A percentile compares a stretch with the other conserved stretches of the same genome.
phyloP scores from a whole-genome alignment of 1,140 invertebrate species.

The Bicyclus anynana region DNA sequence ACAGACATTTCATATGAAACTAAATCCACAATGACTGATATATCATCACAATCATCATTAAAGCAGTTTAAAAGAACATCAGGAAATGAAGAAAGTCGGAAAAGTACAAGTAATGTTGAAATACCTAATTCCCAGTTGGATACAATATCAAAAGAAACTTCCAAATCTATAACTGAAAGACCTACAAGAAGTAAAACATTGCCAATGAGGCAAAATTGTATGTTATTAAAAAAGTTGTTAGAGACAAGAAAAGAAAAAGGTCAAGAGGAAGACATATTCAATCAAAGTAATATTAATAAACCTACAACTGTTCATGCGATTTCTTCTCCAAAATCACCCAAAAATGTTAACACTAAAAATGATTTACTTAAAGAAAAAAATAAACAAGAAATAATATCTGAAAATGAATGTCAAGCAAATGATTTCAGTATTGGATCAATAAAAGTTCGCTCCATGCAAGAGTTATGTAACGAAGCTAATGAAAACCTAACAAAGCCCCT shows the following conservation, averaged over 20 bases:
- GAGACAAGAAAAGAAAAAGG: conserved; percentile 48
- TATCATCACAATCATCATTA: background rate
- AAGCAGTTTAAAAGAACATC: conserved; percentile 1
- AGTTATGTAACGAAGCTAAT: conserved; percentile 45
- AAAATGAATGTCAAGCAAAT: conserved; percentile 15
- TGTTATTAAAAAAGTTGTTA: conserved; percentile 61
- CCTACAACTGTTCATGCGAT: conserved; percentile 17
- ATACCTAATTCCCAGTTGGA: conserved; percentile 8
- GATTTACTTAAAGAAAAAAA: conserved; percentile 22
- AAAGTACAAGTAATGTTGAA: conserved; percentile 6
- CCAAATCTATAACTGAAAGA: conserved; percentile 12
- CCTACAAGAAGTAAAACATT: conserved; percentile 26
- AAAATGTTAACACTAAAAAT: conserved; percentile 18
- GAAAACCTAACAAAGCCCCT: conserved; percentile 66
- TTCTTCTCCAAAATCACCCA: conserved; percentile 18
- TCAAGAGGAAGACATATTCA: conserved; percentile 21
- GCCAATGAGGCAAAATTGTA: conserved; percentile 55
- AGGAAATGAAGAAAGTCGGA: conserved; percentile 5
- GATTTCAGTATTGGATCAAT: conserved; percentile 9
- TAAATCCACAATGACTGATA: background rate
- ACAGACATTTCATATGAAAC: background rate
- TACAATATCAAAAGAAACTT: conserved; percentile 3
- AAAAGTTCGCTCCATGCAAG: conserved; percentile 36
- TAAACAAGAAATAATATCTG: conserved; percentile 10
- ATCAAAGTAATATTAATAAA: conserved; percentile 32